Percentiles rank a stretch among this genome's conserved stretches.
Evolutionary conservation across 2,113 vertebrate genomes (phyloP).

Genomic region (Pygoscelis adeliae): DNA sequence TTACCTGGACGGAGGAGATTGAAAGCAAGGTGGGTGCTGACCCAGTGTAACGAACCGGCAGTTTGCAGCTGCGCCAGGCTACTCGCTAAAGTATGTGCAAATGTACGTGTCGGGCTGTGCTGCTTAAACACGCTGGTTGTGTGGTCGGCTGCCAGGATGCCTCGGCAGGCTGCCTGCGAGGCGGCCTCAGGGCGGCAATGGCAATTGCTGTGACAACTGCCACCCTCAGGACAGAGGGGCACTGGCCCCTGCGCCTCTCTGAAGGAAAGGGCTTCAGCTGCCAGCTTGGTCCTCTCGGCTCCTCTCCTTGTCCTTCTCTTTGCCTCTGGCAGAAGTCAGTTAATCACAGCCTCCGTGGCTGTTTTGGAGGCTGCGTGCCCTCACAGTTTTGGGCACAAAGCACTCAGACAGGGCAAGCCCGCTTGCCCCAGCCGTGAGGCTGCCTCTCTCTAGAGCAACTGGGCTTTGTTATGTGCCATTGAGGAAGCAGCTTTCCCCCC

Average conservation of each 20-base stretch:
- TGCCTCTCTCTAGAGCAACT: background rate
- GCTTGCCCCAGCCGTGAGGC: accelerated
- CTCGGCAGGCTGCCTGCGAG: background rate
- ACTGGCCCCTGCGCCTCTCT: background rate
- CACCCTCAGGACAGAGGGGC: accelerated
- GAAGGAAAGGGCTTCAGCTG: background rate
- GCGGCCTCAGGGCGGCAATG: background rate
- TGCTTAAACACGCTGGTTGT: background rate
- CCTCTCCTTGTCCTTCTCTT: background rate
- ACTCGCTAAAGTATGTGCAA: background rate
- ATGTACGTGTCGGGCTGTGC: background rate
- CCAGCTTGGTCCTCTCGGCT: background rate
- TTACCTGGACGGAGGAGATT: background rate
- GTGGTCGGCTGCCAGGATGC: background rate
- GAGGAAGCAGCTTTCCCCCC: background rate
- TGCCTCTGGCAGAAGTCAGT: background rate
- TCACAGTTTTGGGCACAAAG: accelerated
- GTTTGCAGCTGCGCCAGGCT: background rate
- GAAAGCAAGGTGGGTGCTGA: background rate
- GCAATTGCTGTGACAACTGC: background rate
- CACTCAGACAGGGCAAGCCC: accelerated
- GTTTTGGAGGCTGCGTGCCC: accelerated
- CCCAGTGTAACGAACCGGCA: accelerated
- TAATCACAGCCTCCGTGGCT: background rate
- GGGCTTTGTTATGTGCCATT: background rate